Conservation (phyloP, 2,888 invertebrate species). For the Amphimallon solstitiale region DNA sequence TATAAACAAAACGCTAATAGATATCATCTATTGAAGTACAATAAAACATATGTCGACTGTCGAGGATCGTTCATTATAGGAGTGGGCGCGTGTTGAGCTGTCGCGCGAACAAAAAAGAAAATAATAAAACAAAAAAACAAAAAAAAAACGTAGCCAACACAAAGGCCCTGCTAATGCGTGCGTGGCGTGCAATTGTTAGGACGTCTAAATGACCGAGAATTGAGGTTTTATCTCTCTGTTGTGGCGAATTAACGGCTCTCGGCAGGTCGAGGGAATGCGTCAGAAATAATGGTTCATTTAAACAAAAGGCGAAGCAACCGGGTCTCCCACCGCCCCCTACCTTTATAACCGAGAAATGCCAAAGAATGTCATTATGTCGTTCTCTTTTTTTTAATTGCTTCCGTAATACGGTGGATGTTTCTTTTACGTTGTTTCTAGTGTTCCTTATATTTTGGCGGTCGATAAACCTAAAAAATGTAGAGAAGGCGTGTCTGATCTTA, state of each 20-base stretch:
- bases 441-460: not conserved
- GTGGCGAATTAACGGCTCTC: constrained; percentile 19
- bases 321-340: too few relatives aligned
- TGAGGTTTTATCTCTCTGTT: constrained; percentile 24
- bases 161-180: constrained; percentile 27
- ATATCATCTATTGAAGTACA: too few relatives aligned
- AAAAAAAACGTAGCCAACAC: not conserved
- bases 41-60: too few relatives aligned
- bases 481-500: too few relatives aligned
- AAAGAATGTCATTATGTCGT: constrained; percentile 10
- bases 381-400: constrained; percentile 16
- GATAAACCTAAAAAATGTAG: too few relatives aligned
- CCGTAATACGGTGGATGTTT: constrained; percentile 1
- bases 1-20: too few relatives aligned
- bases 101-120: too few relatives aligned
- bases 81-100: too few relatives aligned
- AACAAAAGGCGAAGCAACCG: constrained; percentile 27
- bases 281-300: constrained; percentile 30
- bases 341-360: constrained; percentile 5
- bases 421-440: not conserved
- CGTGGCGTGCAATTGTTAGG: not conserved
- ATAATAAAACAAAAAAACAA: not conserved
- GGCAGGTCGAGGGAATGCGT: not conserved
- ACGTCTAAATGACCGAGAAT: constrained; percentile 24
- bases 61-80: too few relatives aligned